Percentiles rank a stretch among this genome's conserved stretches.
phyloP scores from a whole-genome alignment of 2,888 invertebrate genomes.

The Nematopogon swammerdamellus region DNA sequence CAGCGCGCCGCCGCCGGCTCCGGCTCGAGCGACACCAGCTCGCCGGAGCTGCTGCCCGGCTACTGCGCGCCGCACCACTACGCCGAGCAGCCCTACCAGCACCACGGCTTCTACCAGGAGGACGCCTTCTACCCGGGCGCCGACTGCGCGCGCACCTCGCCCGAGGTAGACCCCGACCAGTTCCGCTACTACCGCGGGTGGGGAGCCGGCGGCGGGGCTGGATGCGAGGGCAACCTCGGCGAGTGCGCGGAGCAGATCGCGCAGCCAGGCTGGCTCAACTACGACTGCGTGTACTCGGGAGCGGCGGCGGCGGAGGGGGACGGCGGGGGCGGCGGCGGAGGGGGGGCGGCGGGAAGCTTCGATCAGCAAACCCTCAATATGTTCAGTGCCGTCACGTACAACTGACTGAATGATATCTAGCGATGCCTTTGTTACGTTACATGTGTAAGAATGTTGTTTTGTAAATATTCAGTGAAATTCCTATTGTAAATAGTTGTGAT shows the following conservation, averaged over 20 bases:
- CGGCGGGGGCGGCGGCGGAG: conserved; percentile 16
- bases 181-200: conserved; percentile 36
- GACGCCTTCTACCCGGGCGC: conserved; percentile 39
- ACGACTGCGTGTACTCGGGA: conserved; percentile 32
- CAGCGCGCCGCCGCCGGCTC: conserved; percentile 43
- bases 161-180: conserved; percentile 31
- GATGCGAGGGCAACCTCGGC: conserved; percentile 28
- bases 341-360: conserved; percentile 15
- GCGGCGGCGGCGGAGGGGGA: conserved; percentile 29
- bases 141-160: conserved; percentile 34
- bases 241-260: conserved; percentile 32
- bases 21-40: conserved; percentile 54
- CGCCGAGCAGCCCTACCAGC: conserved; percentile 32
- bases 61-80: conserved; percentile 40
- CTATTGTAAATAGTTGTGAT: conserved; percentile 11
- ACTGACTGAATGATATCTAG: conserved; percentile 5
- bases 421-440: conserved; percentile 13
- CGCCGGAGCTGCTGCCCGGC: conserved; percentile 49
- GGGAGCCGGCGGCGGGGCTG: conserved; percentile 30
- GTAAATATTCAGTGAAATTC: conserved; percentile 16
- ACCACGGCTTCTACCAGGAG: conserved; percentile 38
- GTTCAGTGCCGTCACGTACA: conserved; percentile 27
- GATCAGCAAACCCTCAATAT: conserved; percentile 33
- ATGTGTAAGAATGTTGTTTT: conserved; percentile 12
- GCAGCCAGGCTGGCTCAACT: conserved; percentile 8